Evolutionary conservation across 2,888 invertebrate species (phyloP), one percentile per base, ranked within the genome.

Genomic region (Nineta flava): DNA sequence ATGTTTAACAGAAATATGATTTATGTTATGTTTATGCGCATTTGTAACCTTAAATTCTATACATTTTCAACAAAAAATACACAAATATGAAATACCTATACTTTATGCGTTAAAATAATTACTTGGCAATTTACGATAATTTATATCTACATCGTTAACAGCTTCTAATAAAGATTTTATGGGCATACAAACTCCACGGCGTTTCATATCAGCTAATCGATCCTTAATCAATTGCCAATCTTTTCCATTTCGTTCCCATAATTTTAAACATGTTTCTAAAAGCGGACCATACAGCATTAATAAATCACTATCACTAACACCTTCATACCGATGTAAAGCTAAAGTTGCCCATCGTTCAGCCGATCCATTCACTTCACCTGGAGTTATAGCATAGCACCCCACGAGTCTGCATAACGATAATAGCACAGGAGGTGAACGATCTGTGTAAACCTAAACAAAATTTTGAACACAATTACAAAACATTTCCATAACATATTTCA

Each of bases 241-340:
- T 54, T 73, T 70, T 9, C 79, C 80, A 31, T 76, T 66, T 53
- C 76, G 73, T 64, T 57, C 76, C 77, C 79, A 82, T 57, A 83
- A 72, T 58, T 75, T 76, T 42, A 77, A 73, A 57, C 82, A 82
- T 5, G 79, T 72, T 57, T 81, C 76, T 50, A 84, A 57, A 45
- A 84, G 64, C 2, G 84, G 84, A 57, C 81, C 69, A 59, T 84
- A 84, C 35, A 83, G 70, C 43, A 76, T 71, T 48, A 84, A 64
- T 40, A 83, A 63, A 59, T 84, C 83, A 12, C 76, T 75, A 62
- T 84, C 84, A 58, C 81, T 79, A 54, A 84, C 77, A 2, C 76
- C 80, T 55, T 84, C 81, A 56, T 78, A 84, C 47, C 84, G 71
- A 57, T 74, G 73, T n/a, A 84, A 62, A 0, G 83, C 82, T 5